Percentiles rank a stretch among this genome's conserved stretches.
phyloP scores from a whole-genome alignment of 2,113 vertebrate genomes.

The Coracopsis vasa region DNA sequence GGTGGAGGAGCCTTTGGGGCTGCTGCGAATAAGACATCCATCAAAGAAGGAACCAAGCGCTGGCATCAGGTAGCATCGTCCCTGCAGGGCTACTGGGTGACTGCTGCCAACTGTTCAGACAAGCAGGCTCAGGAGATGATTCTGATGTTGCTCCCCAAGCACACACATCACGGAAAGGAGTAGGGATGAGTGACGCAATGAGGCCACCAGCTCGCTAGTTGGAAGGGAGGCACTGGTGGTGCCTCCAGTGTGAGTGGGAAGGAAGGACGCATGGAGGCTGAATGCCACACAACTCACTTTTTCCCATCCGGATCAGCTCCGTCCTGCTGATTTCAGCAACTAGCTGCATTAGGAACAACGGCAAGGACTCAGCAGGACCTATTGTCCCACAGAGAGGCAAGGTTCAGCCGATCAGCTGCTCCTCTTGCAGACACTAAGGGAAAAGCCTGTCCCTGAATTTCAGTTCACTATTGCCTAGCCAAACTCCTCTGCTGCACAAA shows the following conservation, averaged over 20 bases:
- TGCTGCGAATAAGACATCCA: background rate
- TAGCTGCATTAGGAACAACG: background rate
- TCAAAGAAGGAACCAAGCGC: fast-evolving
- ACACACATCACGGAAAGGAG: background rate
- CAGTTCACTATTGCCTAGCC: background rate
- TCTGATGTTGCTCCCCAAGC: background rate
- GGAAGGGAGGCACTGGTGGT: background rate
- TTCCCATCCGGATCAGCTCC: fast-evolving
- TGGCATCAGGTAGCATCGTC: background rate
- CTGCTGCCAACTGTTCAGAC: background rate
- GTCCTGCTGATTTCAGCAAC: background rate
- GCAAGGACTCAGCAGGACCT: background rate
- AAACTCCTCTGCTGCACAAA: background rate
- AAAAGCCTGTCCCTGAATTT: background rate
- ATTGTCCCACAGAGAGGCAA: background rate
- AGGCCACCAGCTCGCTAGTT: background rate
- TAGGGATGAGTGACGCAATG: background rate
- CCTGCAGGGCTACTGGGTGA: background rate
- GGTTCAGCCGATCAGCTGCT: background rate
- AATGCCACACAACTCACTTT: background rate
- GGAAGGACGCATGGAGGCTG: background rate
- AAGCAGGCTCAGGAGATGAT: background rate
- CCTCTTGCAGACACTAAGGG: background rate
- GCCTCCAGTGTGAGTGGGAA: background rate
- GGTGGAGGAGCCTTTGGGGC: background rate